These are phyloP conservation scores for Proisotoma minuta DNA, from an alignment of 2,888 invertebrate genomes.

Conservation along the genomic window DNA sequence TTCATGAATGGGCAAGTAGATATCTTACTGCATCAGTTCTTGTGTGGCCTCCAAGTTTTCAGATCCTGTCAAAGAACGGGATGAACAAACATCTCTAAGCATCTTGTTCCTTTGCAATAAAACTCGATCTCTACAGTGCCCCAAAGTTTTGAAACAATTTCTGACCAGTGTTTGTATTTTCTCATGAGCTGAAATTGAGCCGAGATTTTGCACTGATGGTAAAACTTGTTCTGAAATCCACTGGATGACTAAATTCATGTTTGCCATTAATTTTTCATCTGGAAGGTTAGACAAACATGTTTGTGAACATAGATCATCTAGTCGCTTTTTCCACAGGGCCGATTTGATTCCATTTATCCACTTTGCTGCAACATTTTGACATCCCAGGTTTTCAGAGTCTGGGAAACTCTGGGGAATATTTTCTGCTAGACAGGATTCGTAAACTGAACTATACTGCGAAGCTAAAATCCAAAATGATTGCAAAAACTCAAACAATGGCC, in stretches of 20 bases:
- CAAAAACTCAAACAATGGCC: conserved; percentile 32
- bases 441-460: not conserved
- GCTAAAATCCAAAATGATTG: conserved; percentile 25
- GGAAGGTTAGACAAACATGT: conserved; percentile 28
- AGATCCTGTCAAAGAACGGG: conserved; percentile 26
- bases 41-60: not conserved
- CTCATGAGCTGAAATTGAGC: conserved; percentile 13
- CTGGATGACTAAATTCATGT: conserved; percentile 36
- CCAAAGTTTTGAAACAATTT: conserved; percentile 29
- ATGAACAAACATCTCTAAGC: conserved; percentile 30
- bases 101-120: conserved; percentile 28
- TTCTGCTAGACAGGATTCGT: not conserved
- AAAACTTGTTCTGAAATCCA: conserved; percentile 40
- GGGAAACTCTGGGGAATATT: too few species aligned
- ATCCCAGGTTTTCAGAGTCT: too few species aligned
- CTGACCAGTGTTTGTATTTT: conserved; percentile 20
- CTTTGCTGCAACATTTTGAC: conserved; percentile 22
- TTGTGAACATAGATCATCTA: conserved; percentile 23
- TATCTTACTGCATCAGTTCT: not conserved
- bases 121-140: conserved; percentile 30
- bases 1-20: not conserved
- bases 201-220: conserved; percentile 26
- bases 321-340: conserved; percentile 36
- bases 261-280: conserved; percentile 42
- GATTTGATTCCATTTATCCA: conserved; percentile 40